A percentile compares a stretch with the other conserved stretches of the same genome.
Conservation (phyloP, 2,888 invertebrate genomes). For the Apamea anceps region DNA sequence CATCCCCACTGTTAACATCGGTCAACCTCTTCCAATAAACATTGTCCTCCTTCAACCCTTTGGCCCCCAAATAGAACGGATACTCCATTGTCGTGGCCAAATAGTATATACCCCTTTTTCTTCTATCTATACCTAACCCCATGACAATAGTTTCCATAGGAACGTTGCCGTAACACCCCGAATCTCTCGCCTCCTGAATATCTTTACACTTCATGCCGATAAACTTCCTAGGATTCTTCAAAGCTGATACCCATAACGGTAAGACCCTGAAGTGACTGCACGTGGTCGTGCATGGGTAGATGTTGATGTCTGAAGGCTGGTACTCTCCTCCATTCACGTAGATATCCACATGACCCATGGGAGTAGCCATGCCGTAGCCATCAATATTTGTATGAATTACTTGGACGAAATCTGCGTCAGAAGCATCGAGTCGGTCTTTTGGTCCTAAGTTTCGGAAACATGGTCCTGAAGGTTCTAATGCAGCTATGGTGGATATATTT, state of each 20-base stretch:
- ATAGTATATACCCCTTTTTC: constrained; percentile 81
- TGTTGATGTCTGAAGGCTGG: constrained; percentile 82
- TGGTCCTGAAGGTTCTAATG: constrained; percentile 85
- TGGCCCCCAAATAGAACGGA: constrained; percentile 82
- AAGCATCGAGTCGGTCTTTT: constrained; percentile 77
- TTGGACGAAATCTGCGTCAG: constrained; percentile 85
- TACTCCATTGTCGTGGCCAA: constrained; percentile 80
- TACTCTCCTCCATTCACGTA: constrained; percentile 87
- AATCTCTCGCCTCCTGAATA: constrained; percentile 84
- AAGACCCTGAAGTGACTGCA: constrained; percentile 86
- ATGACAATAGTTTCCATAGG: constrained; percentile 79
- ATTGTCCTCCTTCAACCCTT: constrained; percentile 80
- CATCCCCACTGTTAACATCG: constrained; percentile 80
- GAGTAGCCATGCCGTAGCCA: constrained; percentile 85
- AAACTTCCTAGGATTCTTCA: constrained; percentile 81
- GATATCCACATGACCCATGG: constrained; percentile 86
- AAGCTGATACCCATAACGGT: constrained; percentile 79
- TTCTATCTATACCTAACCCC: constrained; percentile 77
- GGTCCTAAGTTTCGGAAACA: constrained; percentile 81
- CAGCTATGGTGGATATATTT: constrained; percentile 83
- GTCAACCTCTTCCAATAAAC: constrained; percentile 81
- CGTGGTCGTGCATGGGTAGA: constrained; percentile 81
- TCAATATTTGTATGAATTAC: constrained; percentile 87
- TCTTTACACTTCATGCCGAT: constrained; percentile 80
- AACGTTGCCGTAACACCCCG: constrained; percentile 76